Evolutionary conservation across 2,888 invertebrate genomes (phyloP).

Genomic region (Tyria jacobaeae): DNA sequence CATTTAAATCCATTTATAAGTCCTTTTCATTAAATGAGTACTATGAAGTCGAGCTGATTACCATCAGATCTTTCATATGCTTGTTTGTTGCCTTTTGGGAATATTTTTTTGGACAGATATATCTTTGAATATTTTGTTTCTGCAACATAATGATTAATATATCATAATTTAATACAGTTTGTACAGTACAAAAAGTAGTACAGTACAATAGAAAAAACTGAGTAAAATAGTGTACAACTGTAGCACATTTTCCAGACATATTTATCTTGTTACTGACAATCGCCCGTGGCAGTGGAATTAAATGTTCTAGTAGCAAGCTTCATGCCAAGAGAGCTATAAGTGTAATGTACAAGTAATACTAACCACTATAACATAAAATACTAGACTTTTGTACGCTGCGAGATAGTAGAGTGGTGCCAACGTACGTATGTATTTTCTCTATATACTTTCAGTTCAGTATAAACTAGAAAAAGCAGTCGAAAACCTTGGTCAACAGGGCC

Average conservation of each 20-base stretch:
- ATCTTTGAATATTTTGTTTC: too few relatives aligned
- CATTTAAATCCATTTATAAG: too few relatives aligned
- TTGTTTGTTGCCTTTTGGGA: not conserved
- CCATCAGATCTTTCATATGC: not conserved
- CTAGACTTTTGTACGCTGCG: constrained; percentile 7
- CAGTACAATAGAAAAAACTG: constrained; percentile 22
- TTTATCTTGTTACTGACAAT: constrained; percentile 39
- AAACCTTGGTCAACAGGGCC: too few relatives aligned
- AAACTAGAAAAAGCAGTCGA: too few relatives aligned
- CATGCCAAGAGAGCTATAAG: constrained; percentile 38
- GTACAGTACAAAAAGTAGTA: too few relatives aligned
- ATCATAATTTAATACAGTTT: too few relatives aligned
- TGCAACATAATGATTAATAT: too few relatives aligned
- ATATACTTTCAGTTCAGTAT: not conserved
- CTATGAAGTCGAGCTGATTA: too few relatives aligned
- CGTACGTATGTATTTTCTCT: not conserved
- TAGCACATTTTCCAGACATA: constrained; percentile 41
- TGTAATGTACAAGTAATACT: constrained; percentile 19
- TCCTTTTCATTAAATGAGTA: too few relatives aligned
- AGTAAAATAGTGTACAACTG: constrained; percentile 13
- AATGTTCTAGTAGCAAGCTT: constrained; percentile 22
- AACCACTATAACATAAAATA: not conserved
- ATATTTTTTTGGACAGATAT: too few relatives aligned
- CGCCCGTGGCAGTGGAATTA: constrained; percentile 26
- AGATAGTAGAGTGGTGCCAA: not conserved